phyloP scores from a whole-genome alignment of 2,113 vertebrate genomes.

The Pelecanus crispus region DNA sequence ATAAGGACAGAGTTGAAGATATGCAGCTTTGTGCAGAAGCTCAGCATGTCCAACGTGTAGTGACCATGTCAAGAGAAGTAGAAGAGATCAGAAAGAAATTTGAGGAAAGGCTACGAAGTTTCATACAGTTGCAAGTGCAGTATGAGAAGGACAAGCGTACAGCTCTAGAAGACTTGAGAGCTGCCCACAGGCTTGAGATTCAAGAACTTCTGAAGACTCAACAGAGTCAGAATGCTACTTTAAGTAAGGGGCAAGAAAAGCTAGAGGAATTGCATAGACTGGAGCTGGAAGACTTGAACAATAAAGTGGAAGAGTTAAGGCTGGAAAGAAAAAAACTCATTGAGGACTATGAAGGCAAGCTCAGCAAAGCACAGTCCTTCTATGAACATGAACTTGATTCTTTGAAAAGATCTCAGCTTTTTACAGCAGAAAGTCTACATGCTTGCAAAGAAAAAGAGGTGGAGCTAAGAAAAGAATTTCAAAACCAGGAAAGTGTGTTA shows the following conservation, averaged over 20 bases:
- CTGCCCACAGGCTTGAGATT: conserved; percentile 86
- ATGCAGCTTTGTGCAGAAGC: conserved; percentile 96
- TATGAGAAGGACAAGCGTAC: conserved; percentile 91
- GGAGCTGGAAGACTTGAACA: conserved; percentile 86
- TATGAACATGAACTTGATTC: conserved; percentile 95
- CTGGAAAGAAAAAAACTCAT: conserved; percentile 90
- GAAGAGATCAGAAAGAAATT: conserved; percentile 96
- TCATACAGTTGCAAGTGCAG: conserved; percentile 86
- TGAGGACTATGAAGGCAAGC: conserved; percentile 94
- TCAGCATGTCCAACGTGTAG: conserved; percentile 93
- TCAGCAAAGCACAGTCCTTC: conserved; percentile 94
- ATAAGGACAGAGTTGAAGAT: conserved; percentile 93
- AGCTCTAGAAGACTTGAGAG: conserved; percentile 86
- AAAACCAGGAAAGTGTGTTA: conserved; percentile 89
- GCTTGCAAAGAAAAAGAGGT: conserved; percentile 94
- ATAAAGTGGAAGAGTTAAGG: conserved; percentile 86
- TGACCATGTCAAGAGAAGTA: conserved; percentile 96
- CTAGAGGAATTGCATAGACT: conserved; percentile 83
- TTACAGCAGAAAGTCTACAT: conserved; percentile 91
- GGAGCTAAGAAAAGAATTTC: conserved; percentile 92
- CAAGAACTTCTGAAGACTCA: conserved; percentile 90
- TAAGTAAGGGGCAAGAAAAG: conserved; percentile 91
- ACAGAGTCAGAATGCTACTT: conserved; percentile 86
- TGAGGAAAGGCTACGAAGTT: conserved; percentile 89
- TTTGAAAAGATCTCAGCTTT: conserved; percentile 94